Evolutionary conservation across 2,888 invertebrate species (phyloP).

Genomic region (Antitype chi): DNA sequence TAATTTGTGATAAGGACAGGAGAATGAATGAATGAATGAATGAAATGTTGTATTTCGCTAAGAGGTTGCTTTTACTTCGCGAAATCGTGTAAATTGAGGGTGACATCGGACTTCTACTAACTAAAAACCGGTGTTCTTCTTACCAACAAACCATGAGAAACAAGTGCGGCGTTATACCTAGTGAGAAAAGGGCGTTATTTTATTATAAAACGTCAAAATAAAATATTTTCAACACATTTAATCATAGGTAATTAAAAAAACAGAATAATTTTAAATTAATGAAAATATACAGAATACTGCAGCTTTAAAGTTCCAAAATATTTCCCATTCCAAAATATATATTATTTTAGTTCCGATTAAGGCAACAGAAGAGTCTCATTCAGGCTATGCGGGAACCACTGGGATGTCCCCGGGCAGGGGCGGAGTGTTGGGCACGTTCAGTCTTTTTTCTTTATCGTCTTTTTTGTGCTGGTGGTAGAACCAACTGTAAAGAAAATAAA

Average conservation of each 20-base stretch:
- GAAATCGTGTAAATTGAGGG: background rate
- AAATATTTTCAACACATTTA: conserved; percentile 32
- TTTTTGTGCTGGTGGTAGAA: conserved; percentile 82
- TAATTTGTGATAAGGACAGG: too few relatives aligned
- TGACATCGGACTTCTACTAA: background rate
- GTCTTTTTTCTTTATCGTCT: conserved; percentile 76
- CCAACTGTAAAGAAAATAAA: conserved; percentile 76
- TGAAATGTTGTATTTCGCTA: background rate
- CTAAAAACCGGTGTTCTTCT: background rate
- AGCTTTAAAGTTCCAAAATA: background rate
- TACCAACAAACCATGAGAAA: background rate
- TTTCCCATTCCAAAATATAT: background rate
- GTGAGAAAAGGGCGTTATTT: background rate
- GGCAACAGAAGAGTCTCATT: conserved; percentile 6
- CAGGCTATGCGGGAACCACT: conserved; percentile 41
- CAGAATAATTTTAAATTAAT: conserved; percentile 16
- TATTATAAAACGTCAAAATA: background rate
- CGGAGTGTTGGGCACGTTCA: conserved; percentile 66
- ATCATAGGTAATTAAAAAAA: conserved; percentile 1
- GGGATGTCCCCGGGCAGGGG: conserved; percentile 53
- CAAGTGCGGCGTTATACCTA: background rate
- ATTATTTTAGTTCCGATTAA: background rate
- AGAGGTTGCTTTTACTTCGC: background rate
- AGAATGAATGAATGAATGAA: too few relatives aligned
- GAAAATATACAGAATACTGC: conserved; percentile 34